Evolutionary conservation across 1,140 invertebrate species (phyloP).

Genomic region (Zaprionus lachaisei): DNA sequence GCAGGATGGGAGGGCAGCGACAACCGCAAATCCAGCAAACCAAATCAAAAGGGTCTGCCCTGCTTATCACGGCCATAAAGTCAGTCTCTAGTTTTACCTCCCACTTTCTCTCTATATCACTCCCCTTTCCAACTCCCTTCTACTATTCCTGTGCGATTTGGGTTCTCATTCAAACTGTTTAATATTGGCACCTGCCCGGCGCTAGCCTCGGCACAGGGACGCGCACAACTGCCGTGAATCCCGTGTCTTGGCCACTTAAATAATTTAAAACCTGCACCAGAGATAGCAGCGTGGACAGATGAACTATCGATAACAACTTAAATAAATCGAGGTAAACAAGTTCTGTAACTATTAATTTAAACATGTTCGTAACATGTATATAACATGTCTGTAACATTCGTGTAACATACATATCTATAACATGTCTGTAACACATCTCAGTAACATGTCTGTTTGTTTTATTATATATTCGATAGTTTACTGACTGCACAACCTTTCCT

Average conservation of each 20-base stretch:
- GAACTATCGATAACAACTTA: no score
- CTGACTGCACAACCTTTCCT: neutral
- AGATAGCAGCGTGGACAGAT: constrained; percentile 6
- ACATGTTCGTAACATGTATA: no score
- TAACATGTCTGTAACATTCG: no score
- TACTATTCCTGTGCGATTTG: neutral
- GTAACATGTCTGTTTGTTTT: no score
- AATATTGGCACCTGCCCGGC: constrained; percentile 76
- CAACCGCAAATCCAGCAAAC: constrained; percentile 81
- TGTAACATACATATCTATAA: no score
- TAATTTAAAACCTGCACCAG: constrained; percentile 55
- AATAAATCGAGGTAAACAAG: no score
- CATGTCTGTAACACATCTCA: no score
- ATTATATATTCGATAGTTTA: neutral
- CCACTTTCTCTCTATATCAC: neutral
- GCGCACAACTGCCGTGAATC: constrained; percentile 19
- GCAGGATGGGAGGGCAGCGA: constrained; percentile 46
- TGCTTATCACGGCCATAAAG: constrained; percentile 80
- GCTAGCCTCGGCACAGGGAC: constrained; percentile 8
- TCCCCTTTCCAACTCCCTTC: neutral
- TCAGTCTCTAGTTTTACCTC: constrained; percentile 32
- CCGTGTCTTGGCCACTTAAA: constrained; percentile 46
- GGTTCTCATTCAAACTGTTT: constrained; percentile 74
- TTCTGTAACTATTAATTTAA: no score
- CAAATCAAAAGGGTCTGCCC: constrained; percentile 79